phyloP scores from a whole-genome alignment of 2,888 invertebrate species.

The Melangyna quadrimaculata region DNA sequence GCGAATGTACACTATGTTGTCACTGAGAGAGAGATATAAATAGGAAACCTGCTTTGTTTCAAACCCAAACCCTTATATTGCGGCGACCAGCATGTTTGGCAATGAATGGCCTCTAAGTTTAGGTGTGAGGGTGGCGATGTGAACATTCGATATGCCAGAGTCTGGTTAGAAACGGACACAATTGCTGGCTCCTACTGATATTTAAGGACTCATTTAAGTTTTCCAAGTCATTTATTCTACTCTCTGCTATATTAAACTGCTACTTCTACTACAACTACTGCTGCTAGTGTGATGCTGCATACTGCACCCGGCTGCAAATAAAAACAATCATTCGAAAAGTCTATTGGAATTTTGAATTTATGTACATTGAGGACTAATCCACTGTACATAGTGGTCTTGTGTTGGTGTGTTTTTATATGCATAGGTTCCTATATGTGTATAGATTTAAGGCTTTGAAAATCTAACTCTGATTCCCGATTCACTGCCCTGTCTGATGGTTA shows the following conservation, averaged over 20 bases:
- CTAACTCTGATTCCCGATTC: conserved; percentile 12
- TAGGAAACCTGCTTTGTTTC: conserved; percentile 41
- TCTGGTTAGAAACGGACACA: conserved; percentile 37
- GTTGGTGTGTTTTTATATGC: background rate
- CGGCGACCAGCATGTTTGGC: background rate
- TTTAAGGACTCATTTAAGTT: conserved; percentile 67
- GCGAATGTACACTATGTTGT: conserved; percentile 24
- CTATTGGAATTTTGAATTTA: conserved; percentile 62
- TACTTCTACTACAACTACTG: background rate
- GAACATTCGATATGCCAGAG: conserved; percentile 32
- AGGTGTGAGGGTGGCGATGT: conserved; percentile 52
- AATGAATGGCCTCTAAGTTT: conserved; percentile 14
- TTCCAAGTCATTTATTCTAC: conserved; percentile 59
- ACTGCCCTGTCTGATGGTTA: conserved; percentile 25
- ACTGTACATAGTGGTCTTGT: background rate
- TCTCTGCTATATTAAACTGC: conserved; percentile 51
- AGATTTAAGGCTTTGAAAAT: background rate
- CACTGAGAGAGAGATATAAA: background rate
- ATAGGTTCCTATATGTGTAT: background rate
- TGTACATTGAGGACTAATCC: conserved; percentile 41
- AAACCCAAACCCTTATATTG: conserved; percentile 17
- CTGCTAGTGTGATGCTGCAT: too few relatives aligned
- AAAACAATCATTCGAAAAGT: conserved; percentile 52
- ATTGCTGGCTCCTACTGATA: conserved; percentile 51
- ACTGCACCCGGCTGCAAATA: conserved; percentile 35